Conservation (phyloP, 2,797 vertebrate genomes). For the Sphenopsis melanotis region DNA sequence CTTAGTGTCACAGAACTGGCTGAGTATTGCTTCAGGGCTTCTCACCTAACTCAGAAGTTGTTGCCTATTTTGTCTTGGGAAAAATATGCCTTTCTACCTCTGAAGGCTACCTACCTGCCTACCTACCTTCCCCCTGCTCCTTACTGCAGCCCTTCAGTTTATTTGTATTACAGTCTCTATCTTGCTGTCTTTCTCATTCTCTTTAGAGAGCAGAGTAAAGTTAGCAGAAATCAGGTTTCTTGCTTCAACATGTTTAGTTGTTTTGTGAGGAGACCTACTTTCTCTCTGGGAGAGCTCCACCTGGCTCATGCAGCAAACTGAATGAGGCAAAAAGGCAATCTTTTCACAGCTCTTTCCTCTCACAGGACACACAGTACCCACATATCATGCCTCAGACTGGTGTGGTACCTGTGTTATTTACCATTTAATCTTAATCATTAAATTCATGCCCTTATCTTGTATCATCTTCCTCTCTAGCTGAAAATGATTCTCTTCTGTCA, state of each 20-base stretch:
- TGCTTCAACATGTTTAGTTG: neutral
- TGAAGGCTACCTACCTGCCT: neutral
- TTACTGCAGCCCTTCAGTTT: neutral
- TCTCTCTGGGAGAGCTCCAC: neutral
- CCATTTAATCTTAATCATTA: neutral
- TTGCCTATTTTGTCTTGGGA: neutral
- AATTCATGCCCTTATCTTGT: neutral
- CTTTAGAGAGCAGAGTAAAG: neutral
- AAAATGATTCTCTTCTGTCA: neutral
- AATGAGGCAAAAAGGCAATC: neutral
- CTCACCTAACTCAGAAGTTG: neutral
- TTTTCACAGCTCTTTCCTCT: neutral
- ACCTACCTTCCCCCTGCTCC: neutral
- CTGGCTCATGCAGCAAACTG: neutral
- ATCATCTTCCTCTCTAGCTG: neutral
- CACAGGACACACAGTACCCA: accelerated
- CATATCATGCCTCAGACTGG: neutral
- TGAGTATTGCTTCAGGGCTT: neutral
- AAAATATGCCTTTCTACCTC: neutral
- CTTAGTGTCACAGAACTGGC: neutral
- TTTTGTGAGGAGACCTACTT: neutral
- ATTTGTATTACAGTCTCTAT: neutral
- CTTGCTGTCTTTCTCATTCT: neutral
- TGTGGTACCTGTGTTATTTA: neutral
- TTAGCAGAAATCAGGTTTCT: neutral